These are phyloP conservation scores for Leptothorax acervorum DNA, from an alignment of 2,888 invertebrate species.

Conservation along the genomic window DNA sequence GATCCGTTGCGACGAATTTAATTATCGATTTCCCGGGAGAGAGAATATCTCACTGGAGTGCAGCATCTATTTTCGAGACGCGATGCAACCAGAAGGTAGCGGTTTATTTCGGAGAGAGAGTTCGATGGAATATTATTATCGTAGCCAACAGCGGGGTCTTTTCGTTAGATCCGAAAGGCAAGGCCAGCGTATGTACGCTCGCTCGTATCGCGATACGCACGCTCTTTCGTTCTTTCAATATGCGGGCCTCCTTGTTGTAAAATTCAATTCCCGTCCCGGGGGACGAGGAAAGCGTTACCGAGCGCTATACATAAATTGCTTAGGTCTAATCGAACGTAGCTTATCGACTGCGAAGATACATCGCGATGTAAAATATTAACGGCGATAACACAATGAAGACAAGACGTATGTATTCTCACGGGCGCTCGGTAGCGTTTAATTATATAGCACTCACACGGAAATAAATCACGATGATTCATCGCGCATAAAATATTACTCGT, in stretches of 20 bases:
- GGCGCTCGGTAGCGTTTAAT: neutral
- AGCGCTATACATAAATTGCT: constrained; percentile 30
- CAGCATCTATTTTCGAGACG: constrained; percentile 25
- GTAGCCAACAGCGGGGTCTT: neutral
- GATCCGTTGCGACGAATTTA: constrained; percentile 39
- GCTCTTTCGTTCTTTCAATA: neutral
- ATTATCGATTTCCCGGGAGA: constrained; percentile 39
- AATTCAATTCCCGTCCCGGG: constrained; percentile 30
- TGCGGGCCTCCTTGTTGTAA: neutral
- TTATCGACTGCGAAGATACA: constrained; percentile 6
- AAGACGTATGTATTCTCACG: constrained; percentile 3
- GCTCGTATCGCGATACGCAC: neutral
- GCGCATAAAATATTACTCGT: constrained; percentile 1
- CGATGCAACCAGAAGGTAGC: constrained; percentile 29
- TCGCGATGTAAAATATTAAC: constrained; percentile 39
- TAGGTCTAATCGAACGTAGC: constrained; percentile 39
- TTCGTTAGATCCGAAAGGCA: constrained; percentile 1
- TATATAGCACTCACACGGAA: constrained; percentile 24
- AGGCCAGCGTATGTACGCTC: neutral
- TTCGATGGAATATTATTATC: constrained; percentile 51
- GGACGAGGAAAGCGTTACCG: neutral
- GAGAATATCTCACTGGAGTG: constrained; percentile 19
- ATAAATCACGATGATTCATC: constrained; percentile 21
- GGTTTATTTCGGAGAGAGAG: constrained; percentile 26
- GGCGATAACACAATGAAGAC: neutral